These are phyloP conservation scores for Artibeus jamaicensis DNA, from an alignment of 2,797 vertebrate species.

Conservation along the genomic window DNA sequence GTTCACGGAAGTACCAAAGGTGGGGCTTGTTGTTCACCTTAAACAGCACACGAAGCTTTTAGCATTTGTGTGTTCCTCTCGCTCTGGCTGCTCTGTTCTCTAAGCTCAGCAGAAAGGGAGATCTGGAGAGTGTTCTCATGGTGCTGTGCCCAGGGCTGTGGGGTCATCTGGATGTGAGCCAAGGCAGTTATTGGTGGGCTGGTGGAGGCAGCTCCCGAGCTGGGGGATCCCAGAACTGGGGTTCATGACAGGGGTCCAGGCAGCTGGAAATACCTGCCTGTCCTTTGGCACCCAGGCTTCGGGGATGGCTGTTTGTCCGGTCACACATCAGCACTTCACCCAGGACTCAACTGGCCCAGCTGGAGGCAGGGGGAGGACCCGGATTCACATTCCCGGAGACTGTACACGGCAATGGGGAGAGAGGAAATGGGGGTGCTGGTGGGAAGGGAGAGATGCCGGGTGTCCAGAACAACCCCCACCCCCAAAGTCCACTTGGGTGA, in stretches of 20 bases:
- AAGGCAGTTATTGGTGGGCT: background rate
- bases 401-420: accelerated
- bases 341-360: background rate
- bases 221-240: background rate
- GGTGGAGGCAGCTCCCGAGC: background rate
- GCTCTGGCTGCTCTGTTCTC: background rate
- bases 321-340: accelerated
- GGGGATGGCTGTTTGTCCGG: background rate
- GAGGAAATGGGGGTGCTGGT: background rate
- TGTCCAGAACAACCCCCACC: background rate
- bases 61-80: accelerated
- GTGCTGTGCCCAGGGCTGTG: background rate
- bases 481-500: background rate
- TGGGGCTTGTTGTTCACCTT: background rate
- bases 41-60: accelerated
- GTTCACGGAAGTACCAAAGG: background rate
- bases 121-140: background rate
- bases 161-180: background rate
- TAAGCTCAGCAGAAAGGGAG: background rate
- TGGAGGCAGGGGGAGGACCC: background rate
- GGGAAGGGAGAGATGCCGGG: background rate
- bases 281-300: background rate
- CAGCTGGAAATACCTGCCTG: background rate
- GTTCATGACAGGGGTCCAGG: background rate
- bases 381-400: background rate